Percentiles rank a stretch among this genome's conserved stretches.
Evolutionary conservation across 2,797 vertebrate species (phyloP).

Genomic region (Rallus crepitans): DNA sequence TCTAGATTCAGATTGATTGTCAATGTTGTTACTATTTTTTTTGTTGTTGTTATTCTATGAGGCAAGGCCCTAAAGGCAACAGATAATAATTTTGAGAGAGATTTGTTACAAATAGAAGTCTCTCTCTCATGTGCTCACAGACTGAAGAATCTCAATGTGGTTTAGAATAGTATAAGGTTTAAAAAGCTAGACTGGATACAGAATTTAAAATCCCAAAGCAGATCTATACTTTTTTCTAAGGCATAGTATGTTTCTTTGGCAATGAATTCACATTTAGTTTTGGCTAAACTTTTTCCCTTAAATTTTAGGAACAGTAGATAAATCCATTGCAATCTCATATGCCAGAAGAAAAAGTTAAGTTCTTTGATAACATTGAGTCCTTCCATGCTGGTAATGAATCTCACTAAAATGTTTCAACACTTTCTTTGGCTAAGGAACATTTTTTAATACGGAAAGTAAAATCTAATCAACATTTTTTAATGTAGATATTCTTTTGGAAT

Average conservation of each 20-base stretch:
- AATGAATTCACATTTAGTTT: neutral
- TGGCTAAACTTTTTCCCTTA: neutral
- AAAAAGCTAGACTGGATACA: neutral
- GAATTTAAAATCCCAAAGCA: neutral
- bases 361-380: neutral
- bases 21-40: neutral
- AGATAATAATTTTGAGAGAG: neutral
- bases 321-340: neutral
- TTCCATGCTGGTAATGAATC: neutral
- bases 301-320: conserved; percentile 21
- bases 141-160: neutral
- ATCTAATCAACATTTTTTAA: neutral
- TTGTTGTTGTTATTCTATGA: neutral
- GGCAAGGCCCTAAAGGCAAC: neutral
- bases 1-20: neutral
- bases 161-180: neutral
- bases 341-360: conserved; percentile 23
- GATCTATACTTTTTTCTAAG: neutral
- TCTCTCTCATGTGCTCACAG: neutral
- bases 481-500: neutral
- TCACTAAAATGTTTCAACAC: neutral
- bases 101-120: neutral
- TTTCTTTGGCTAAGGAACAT: neutral
- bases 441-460: neutral
- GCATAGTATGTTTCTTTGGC: neutral